Conservation (phyloP, 1,140 invertebrate genomes). For the Drosophila nebulosa region DNA sequence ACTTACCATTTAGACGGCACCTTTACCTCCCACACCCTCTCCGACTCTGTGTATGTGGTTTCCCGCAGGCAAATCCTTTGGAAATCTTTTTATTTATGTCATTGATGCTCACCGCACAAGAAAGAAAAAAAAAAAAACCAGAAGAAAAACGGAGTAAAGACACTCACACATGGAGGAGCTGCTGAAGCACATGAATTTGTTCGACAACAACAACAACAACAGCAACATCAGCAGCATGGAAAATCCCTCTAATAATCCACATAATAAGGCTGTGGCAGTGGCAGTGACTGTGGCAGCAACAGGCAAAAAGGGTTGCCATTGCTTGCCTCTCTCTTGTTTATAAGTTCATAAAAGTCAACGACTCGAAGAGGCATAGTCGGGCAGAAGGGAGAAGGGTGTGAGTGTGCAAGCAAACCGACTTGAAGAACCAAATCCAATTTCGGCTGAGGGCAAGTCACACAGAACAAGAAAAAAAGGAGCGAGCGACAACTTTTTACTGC, state of each 20-base stretch:
- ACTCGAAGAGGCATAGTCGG: conserved; percentile 21
- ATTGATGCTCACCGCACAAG: conserved; percentile 51
- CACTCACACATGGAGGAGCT: background rate
- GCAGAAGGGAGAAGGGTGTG: conserved; percentile 21
- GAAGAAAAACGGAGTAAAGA: conserved; percentile 9
- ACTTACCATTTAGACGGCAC: conserved; percentile 59
- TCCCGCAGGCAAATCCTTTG: conserved; percentile 73
- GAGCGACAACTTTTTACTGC: conserved; percentile 46
- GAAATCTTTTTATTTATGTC: conserved; percentile 80
- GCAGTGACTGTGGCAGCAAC: conserved; percentile 54
- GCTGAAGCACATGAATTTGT: conserved; percentile 60
- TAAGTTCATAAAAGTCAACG: conserved; percentile 80
- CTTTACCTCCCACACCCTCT: conserved; percentile 25
- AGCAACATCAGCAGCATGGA: conserved; percentile 11
- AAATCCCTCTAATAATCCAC: conserved; percentile 80
- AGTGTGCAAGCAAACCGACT: conserved; percentile 20
- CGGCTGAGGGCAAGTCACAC: conserved; percentile 11
- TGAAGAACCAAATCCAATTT: conserved; percentile 70
- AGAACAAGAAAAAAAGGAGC: conserved; percentile 14
- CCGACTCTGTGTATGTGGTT: conserved; percentile 33
- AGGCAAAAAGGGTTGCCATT: conserved; percentile 66
- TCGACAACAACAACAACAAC: conserved; percentile 37
- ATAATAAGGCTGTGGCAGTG: conserved; percentile 71
- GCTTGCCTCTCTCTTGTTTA: conserved; percentile 61
- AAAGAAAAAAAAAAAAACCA: conserved; percentile 26